These are phyloP conservation scores for Macrosteles quadrilineatus DNA, from an alignment of 1,140 invertebrate species.

Conservation along the genomic window DNA sequence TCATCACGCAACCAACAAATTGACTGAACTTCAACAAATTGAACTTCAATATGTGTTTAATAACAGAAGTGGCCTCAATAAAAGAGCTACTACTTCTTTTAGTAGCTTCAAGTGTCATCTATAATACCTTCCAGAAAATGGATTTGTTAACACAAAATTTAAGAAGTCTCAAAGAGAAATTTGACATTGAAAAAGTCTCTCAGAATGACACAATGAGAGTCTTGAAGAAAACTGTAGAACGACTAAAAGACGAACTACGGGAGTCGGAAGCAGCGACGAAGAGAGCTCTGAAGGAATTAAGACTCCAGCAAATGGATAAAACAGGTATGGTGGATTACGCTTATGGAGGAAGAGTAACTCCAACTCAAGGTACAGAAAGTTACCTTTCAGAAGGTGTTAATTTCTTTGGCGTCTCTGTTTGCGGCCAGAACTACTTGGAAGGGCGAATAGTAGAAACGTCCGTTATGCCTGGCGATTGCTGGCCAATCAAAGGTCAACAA, in stretches of 20 bases:
- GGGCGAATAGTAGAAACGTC: conserved; percentile 66
- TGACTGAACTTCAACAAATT: too few relatives aligned
- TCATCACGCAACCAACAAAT: too few relatives aligned
- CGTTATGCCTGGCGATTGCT: conserved; percentile 91
- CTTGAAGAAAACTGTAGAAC: too few relatives aligned
- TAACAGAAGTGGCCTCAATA: too few relatives aligned
- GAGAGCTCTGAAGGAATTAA: background rate
- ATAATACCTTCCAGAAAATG: too few relatives aligned
- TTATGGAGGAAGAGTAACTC: background rate
- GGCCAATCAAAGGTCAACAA: conserved; percentile 86
- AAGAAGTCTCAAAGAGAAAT: too few relatives aligned
- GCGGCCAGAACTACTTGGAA: background rate
- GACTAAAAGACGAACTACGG: background rate
- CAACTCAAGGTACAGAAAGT: background rate
- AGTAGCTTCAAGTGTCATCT: too few relatives aligned
- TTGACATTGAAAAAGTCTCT: too few relatives aligned
- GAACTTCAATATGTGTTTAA: too few relatives aligned
- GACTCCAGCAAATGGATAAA: background rate
- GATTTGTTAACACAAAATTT: too few relatives aligned
- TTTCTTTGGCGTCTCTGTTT: background rate
- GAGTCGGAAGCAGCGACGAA: background rate
- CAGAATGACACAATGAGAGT: too few relatives aligned
- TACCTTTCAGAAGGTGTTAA: background rate
- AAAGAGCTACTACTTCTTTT: too few relatives aligned
- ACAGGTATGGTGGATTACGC: background rate